Conservation (phyloP, 64 coral and sea anemone genomes). For the Montipora efflorescens region DNA sequence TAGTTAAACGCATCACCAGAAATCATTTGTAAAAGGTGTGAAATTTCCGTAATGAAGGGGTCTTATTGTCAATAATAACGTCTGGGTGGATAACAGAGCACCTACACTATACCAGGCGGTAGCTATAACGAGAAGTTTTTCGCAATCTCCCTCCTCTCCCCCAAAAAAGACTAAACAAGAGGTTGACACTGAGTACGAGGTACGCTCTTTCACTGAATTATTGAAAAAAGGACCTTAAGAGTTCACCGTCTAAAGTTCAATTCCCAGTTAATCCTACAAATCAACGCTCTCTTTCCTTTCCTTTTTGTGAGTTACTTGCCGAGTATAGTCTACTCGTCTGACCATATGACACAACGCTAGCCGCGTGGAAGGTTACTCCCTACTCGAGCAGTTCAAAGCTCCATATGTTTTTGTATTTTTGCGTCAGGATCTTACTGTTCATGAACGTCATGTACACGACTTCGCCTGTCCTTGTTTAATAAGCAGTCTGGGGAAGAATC, state of each 20-base stretch:
- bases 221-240: no score
- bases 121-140: no score
- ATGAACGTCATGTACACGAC: neutral
- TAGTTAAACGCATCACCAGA: no score
- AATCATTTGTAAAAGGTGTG: no score
- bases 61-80: no score
- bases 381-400: neutral
- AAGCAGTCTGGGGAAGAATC: slow-evolving; percentile 30
- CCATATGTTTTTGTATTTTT: neutral
- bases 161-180: no score
- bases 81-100: no score
- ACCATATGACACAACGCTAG: neutral
- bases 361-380: neutral
- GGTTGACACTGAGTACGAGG: no score
- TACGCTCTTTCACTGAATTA: no score
- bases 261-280: neutral
- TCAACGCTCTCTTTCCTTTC: neutral
- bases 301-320: neutral
- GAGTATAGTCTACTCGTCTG: neutral
- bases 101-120: no score
- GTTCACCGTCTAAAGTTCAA: neutral
- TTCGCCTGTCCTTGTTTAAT: neutral
- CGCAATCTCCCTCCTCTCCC: no score
- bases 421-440: neutral
- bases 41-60: no score